Evolutionary conservation across 2,113 vertebrate genomes (phyloP).

Genomic region (Gallinago paraguaiae): DNA sequence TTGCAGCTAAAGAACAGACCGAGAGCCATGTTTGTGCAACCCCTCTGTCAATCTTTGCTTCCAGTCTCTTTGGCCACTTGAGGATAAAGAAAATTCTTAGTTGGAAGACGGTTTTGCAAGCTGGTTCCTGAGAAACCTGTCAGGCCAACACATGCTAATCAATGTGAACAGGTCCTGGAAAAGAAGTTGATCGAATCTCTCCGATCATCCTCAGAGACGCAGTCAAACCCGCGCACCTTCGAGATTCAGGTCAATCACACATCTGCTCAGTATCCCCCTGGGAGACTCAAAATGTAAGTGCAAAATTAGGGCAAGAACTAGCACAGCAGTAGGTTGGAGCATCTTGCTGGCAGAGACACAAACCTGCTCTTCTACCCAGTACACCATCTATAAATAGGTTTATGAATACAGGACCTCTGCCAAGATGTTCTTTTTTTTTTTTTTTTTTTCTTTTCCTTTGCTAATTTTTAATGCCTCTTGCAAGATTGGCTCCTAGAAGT

Average conservation of each 20-base stretch:
- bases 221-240: neutral
- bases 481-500: constrained; percentile 24
- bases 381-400: constrained; percentile 50
- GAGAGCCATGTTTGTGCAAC: neutral
- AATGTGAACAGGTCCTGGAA: neutral
- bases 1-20: neutral
- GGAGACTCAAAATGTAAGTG: constrained; percentile 9
- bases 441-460: neutral
- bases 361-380: constrained; percentile 13
- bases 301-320: constrained; percentile 55
- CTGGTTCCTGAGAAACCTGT: neutral
- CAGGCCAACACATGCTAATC: neutral
- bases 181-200: neutral
- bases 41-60: neutral
- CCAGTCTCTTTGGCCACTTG: neutral
- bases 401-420: constrained; percentile 50
- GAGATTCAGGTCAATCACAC: constrained; percentile 48
- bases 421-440: neutral
- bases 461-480: constrained; percentile 45
- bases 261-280: neutral
- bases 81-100: neutral
- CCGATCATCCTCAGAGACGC: neutral
- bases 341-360: constrained; percentile 48
- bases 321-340: constrained; percentile 35
- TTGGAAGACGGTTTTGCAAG: neutral